Percentiles rank a stretch among this genome's conserved stretches.
Evolutionary conservation across 2,113 vertebrate genomes (phyloP).

Genomic region (Nibea coibor): DNA sequence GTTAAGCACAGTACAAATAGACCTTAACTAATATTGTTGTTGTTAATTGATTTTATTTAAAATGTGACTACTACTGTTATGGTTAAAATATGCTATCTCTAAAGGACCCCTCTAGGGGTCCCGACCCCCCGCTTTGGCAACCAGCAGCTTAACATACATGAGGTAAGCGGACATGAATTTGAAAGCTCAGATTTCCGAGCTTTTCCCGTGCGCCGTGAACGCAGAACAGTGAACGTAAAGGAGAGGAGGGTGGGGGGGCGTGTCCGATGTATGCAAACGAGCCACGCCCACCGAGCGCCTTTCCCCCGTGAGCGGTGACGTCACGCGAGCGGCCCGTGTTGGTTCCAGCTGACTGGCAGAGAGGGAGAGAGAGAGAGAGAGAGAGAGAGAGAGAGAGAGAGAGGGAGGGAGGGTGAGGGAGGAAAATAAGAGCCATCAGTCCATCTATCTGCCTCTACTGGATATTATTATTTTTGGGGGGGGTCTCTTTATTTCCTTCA

Average conservation of each 20-base stretch:
- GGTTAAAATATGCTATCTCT: no score
- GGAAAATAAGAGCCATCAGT: constrained; percentile 71
- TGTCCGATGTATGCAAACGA: constrained; percentile 56
- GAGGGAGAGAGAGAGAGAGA: constrained; percentile 41
- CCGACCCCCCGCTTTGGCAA: no score
- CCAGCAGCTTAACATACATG: no score
- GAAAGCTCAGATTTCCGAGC: neutral
- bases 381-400: constrained; percentile 33
- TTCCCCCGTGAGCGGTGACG: constrained; percentile 85
- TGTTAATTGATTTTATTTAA: no score
- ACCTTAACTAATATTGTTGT: no score
- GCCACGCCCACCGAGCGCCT: constrained; percentile 71
- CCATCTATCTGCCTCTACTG: constrained; percentile 68
- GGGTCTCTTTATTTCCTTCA: constrained; percentile 63
- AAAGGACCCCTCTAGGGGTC: no score
- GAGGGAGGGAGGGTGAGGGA: constrained; percentile 53
- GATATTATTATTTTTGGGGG: constrained; percentile 77
- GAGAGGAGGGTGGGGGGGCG: constrained; percentile 11
- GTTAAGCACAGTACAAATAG: no score
- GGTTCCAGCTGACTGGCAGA: constrained; percentile 85
- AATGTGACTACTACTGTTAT: no score
- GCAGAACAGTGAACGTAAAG: neutral
- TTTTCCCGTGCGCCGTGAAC: neutral
- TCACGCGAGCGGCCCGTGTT: constrained; percentile 85
- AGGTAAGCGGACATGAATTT: no score